Evolutionary conservation across 35 echinoderm and acorn worm genomes (phyloP).

Genomic region (Antedon bifida): DNA sequence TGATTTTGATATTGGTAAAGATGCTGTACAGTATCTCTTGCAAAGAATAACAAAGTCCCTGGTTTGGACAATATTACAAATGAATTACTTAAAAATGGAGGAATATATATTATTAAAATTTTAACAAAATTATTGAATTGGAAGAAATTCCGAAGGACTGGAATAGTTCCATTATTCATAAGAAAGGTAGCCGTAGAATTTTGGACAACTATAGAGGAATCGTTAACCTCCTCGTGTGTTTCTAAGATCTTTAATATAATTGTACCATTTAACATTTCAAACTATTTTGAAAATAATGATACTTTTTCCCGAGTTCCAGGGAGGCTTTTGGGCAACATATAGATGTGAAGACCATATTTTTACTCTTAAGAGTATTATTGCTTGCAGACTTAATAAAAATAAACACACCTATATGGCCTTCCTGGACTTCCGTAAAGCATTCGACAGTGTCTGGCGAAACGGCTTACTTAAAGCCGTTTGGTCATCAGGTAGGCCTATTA

Average conservation of each 20-base stretch:
- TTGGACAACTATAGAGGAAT: not conserved
- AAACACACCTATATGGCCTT: not conserved
- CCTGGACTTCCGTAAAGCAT: not conserved
- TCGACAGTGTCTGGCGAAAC: not conserved
- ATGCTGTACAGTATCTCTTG: not conserved
- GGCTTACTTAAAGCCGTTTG: not conserved
- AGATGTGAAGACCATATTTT: not conserved
- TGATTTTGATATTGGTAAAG: not conserved
- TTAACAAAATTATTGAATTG: not conserved
- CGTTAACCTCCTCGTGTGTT: not conserved
- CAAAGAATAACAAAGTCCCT: not conserved
- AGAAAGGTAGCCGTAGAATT: not conserved
- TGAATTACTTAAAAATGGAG: not conserved
- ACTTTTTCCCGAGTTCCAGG: not conserved
- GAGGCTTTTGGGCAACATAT: not conserved
- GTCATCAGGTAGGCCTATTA: not conserved
- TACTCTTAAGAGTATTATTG: not conserved
- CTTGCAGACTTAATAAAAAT: not conserved
- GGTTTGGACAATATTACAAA: not conserved
- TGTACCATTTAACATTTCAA: not conserved
- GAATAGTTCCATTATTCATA: not conserved
- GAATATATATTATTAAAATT: not conserved
- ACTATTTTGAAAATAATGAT: not conserved
- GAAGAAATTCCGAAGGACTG: not conserved
- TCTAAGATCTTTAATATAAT: not conserved